These are phyloP conservation scores for Cotesia congregata DNA, from an alignment of 2,888 invertebrate genomes.

Conservation along the genomic window DNA sequence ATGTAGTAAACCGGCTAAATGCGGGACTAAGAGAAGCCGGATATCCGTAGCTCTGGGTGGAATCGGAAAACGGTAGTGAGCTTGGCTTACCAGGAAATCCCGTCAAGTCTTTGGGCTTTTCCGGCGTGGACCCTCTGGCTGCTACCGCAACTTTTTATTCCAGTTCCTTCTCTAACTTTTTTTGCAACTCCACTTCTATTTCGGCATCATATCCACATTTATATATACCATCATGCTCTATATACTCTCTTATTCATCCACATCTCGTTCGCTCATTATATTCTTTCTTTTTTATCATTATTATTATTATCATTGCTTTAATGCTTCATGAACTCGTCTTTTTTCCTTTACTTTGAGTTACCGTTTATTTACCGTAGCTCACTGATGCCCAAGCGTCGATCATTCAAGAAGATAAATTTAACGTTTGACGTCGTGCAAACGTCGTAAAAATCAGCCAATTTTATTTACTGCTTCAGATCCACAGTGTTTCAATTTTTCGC, in stretches of 20 bases:
- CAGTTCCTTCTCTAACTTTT: background rate
- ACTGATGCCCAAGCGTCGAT: background rate
- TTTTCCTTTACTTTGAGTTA: slow-evolving; percentile 20
- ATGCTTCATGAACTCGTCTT: slow-evolving; percentile 16
- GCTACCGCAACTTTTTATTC: slow-evolving; percentile 5
- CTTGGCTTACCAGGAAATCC: slow-evolving; percentile 51
- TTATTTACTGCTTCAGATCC: background rate
- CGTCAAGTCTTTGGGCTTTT: slow-evolving; percentile 50
- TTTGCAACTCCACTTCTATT: background rate
- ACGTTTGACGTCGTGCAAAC: background rate
- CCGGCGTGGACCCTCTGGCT: slow-evolving; percentile 48
- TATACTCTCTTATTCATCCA: background rate
- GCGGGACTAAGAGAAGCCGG: slow-evolving; percentile 42
- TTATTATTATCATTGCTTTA: background rate
- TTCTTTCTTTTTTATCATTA: background rate
- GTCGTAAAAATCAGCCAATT: background rate
- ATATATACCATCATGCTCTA: background rate
- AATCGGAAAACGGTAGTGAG: slow-evolving; percentile 47
- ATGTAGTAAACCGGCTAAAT: slow-evolving; percentile 27
- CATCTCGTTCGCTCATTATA: background rate
- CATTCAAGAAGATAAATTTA: background rate
- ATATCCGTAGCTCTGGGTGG: slow-evolving; percentile 45
- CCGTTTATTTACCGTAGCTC: slow-evolving; percentile 1
- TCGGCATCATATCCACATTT: background rate
- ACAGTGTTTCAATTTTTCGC: slow-evolving; percentile 6